Evolutionary conservation across 2,888 invertebrate genomes (phyloP).

Genomic region (Dasypogon diadema): DNA sequence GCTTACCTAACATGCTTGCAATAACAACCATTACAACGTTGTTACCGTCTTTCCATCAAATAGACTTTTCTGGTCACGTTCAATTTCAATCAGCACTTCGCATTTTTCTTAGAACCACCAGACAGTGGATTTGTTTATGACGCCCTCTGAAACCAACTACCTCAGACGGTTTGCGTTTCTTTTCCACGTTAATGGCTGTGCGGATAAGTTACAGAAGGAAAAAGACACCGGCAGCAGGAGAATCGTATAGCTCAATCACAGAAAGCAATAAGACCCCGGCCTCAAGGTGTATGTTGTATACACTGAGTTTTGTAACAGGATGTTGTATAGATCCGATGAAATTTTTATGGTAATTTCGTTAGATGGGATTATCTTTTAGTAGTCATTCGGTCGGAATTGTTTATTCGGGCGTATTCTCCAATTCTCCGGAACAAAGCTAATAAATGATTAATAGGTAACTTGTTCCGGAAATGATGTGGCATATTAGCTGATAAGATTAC

Average conservation of each 20-base stretch:
- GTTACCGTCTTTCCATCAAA: too few species aligned
- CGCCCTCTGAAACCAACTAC: slow-evolving; percentile 29
- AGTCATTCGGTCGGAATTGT: too few species aligned
- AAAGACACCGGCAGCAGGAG: slow-evolving; percentile 4
- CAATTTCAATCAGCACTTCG: slow-evolving; percentile 65
- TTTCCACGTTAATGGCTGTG: slow-evolving; percentile 2
- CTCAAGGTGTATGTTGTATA: neutral
- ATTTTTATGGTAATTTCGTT: slow-evolving; percentile 32
- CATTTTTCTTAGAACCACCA: slow-evolving; percentile 27
- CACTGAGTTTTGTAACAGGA: slow-evolving; percentile 9
- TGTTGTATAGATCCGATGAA: slow-evolving; percentile 22
- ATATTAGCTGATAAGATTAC: too few species aligned
- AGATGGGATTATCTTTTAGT: too few species aligned
- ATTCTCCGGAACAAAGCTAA: too few species aligned
- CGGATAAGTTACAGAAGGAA: neutral
- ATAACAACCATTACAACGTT: slow-evolving; percentile 31
- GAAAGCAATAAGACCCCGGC: neutral
- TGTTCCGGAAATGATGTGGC: too few species aligned
- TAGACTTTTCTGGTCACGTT: slow-evolving; percentile 66
- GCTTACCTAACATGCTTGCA: too few species aligned
- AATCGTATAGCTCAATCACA: slow-evolving; percentile 24
- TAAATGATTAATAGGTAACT: too few species aligned
- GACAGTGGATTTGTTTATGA: slow-evolving; percentile 31
- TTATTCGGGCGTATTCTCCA: too few species aligned
- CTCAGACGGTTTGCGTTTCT: neutral